Conservation (phyloP, 2,113 vertebrate genomes). For the Spermophilus dauricus region DNA sequence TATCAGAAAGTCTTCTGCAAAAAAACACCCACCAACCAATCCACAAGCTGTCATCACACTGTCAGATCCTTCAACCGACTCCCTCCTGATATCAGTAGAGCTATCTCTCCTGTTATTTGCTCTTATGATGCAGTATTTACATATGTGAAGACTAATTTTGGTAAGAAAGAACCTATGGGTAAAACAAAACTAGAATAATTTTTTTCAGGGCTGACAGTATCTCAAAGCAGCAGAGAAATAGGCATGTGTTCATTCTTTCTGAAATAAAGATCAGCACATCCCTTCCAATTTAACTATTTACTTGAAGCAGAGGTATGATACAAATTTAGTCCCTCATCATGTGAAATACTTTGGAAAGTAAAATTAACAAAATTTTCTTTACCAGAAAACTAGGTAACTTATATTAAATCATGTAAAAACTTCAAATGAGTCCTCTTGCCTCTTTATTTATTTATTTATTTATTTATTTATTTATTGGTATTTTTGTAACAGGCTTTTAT, state of each 20-base stretch:
- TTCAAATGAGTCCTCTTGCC: background rate
- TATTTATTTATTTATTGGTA: constrained; percentile 38
- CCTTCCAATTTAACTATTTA: constrained; percentile 12
- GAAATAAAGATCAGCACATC: constrained; percentile 13
- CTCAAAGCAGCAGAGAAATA: background rate
- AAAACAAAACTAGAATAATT: constrained; percentile 43
- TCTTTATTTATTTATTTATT: no score
- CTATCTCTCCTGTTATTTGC: background rate
- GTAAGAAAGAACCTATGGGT: constrained; percentile 12
- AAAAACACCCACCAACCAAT: constrained; percentile 6
- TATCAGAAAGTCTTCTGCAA: constrained; percentile 69
- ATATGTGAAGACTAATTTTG: constrained; percentile 3
- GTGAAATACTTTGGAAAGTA: constrained; percentile 19
- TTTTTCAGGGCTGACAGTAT: constrained; percentile 33
- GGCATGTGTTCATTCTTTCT: background rate
- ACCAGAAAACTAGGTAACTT: background rate
- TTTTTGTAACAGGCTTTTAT: constrained; percentile 6
- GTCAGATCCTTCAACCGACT: background rate
- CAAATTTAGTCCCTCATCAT: constrained; percentile 33
- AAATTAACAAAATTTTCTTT: constrained; percentile 35
- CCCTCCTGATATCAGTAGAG: background rate
- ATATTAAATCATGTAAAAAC: constrained; percentile 12
- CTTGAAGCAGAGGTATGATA: constrained; percentile 29
- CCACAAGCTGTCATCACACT: constrained; percentile 43
- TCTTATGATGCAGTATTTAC: background rate